Conservation (phyloP, 2,888 invertebrate species). For the Cephus spinipes region DNA sequence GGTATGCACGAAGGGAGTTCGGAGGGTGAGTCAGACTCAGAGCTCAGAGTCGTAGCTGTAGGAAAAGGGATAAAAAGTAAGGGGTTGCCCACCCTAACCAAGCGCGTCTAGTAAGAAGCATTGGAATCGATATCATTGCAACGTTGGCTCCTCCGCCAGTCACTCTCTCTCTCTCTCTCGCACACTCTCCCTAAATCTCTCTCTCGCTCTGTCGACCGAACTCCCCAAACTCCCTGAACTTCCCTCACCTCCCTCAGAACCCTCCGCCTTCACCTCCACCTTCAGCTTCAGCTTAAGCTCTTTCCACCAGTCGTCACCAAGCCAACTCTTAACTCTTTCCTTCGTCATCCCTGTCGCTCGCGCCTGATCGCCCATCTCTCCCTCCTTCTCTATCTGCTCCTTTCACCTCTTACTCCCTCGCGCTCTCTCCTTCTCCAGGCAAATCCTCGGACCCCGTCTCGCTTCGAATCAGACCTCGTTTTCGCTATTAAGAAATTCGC, state of each 20-base stretch:
- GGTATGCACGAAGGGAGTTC: constrained; percentile 42
- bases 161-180: constrained; percentile 24
- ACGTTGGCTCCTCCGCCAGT: constrained; percentile 48
- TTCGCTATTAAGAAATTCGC: constrained; percentile 33
- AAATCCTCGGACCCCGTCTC: constrained; percentile 26
- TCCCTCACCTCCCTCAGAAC: constrained; percentile 32
- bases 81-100: constrained; percentile 64
- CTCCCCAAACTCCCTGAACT: constrained; percentile 17
- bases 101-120: constrained; percentile 65
- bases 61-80: constrained; percentile 64
- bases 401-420: constrained; percentile 8
- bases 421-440: constrained; percentile 7
- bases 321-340: constrained; percentile 61
- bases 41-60: constrained; percentile 33
- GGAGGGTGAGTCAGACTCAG: not conserved
- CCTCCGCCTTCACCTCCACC: constrained; percentile 34
- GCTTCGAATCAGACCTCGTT: constrained; percentile 25
- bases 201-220: constrained; percentile 30
- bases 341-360: constrained; percentile 46
- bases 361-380: constrained; percentile 13
- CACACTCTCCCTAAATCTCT: constrained; percentile 22
- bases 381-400: not conserved
- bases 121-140: constrained; percentile 67
- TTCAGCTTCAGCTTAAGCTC: constrained; percentile 27
- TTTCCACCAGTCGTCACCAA: constrained; percentile 44